Evolutionary conservation across 2,797 vertebrate genomes (phyloP), one percentile per base, ranked within the genome.

Genomic region (Melanogrammus aeglefinus): DNA sequence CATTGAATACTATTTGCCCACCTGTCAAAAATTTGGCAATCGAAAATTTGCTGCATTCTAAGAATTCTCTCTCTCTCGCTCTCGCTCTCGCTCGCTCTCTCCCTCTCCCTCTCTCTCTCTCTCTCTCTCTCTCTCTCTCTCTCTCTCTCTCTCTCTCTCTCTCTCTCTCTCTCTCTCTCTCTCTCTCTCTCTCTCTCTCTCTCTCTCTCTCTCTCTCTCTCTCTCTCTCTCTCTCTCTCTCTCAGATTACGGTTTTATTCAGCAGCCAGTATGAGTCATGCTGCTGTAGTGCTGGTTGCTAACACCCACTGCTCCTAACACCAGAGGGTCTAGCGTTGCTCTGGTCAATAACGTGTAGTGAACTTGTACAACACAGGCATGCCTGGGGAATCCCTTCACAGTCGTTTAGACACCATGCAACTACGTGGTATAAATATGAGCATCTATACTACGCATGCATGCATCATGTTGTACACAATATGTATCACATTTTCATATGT

Each of bases 191-290:
- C 69, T 33, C 77, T 78, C 77, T 77, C 74, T 73, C 82, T 31
- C 41, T 21, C 74, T 79, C 77, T 80, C 82, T 82, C 81, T 73
- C 86, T 85, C 80, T 76, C 87, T 85, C 88, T 21, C 87, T 84
- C 86, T 84, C 63, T 0, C 74, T 69, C 73, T 73, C 0, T 38
- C 0, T 38, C 36, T 39, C 38, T 39, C 1, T 39, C 38, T 9
- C 38, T 39, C 38, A n/a, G n/a, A n/a, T n/a, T n/a, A n/a, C n/a
- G 35, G 3, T 36, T 36, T 36, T 6, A 91, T 92, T 91, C 90
- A 92, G 88, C 83, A 86, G 84, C 87, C 84, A 87, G 78, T 79
- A 92, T 93, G 92, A 93, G 89, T 93, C 92, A 93, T 93, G 88
- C 89, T 90, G 91, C 91, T 90, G 88, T 92, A 90, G 87, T 82